phyloP scores from a whole-genome alignment of 2,888 invertebrate genomes.

The Scelioninae gen. 2 region DNA sequence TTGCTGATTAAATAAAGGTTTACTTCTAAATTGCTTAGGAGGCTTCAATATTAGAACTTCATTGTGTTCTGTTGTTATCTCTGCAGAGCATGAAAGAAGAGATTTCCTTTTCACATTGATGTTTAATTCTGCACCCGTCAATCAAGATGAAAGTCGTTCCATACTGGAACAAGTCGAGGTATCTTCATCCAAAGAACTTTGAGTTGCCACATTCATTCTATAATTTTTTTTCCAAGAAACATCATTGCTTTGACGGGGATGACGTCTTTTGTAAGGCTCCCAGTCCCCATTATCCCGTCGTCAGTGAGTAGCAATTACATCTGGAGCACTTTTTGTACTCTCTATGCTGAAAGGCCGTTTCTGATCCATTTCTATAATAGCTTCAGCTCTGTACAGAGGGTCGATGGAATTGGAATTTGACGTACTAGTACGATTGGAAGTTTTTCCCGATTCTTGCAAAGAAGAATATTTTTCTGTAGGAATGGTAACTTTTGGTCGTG shows the following conservation, averaged over 20 bases:
- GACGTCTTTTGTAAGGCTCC: constrained; percentile 79
- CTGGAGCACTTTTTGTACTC: constrained; percentile 92
- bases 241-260: constrained; percentile 75
- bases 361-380: constrained; percentile 79
- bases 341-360: constrained; percentile 86
- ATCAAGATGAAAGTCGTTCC: constrained; percentile 70
- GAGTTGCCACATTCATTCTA: constrained; percentile 68
- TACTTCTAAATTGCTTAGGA: constrained; percentile 63
- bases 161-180: constrained; percentile 65
- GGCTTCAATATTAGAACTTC: constrained; percentile 65
- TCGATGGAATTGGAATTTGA: constrained; percentile 62
- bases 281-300: constrained; percentile 77
- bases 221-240: constrained; percentile 18
- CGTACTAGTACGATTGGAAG: constrained; percentile 57
- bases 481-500: constrained; percentile 62
- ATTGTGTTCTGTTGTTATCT: constrained; percentile 45
- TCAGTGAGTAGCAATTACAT: constrained; percentile 92
- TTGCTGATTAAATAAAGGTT: constrained; percentile 47
- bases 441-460: constrained; percentile 65
- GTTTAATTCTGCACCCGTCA: constrained; percentile 57
- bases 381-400: constrained; percentile 78
- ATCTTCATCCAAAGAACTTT: constrained; percentile 72
- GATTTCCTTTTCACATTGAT: constrained; percentile 35
- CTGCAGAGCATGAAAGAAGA: constrained; percentile 24
- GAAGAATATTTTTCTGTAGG: constrained; percentile 72